Conservation (phyloP, 2,797 vertebrate genomes). For the Chaetodon trifasciatus region DNA sequence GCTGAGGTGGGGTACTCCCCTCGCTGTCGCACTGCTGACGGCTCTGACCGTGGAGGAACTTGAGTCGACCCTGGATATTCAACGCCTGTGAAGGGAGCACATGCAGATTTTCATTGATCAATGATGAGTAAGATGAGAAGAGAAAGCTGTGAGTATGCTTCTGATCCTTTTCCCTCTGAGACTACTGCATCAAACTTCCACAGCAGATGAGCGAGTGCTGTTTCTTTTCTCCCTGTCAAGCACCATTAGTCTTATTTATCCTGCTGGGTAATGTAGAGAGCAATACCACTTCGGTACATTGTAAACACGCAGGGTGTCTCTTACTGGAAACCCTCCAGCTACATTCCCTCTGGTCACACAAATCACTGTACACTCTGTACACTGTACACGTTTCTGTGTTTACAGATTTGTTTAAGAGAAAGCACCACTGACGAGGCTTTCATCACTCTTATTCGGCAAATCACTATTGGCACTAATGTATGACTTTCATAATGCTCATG, state of each 20-base stretch:
- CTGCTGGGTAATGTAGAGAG: constrained; percentile 18
- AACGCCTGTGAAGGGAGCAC: constrained; percentile 79
- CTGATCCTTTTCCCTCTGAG: constrained; percentile 1
- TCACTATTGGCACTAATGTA: too few relatives aligned
- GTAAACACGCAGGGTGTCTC: constrained; percentile 25
- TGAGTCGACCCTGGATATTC: constrained; percentile 85
- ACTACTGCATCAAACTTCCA: neutral
- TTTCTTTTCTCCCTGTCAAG: constrained; percentile 32
- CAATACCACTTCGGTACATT: constrained; percentile 23
- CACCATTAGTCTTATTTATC: constrained; percentile 52
- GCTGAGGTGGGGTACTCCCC: constrained; percentile 64
- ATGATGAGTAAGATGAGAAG: neutral
- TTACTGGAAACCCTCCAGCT: constrained; percentile 10
- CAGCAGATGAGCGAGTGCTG: constrained; percentile 21
- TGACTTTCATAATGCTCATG: neutral
- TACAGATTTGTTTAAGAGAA: neutral
- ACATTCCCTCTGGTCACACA: constrained; percentile 26
- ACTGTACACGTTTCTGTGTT: neutral
- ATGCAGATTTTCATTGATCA: too few relatives aligned
- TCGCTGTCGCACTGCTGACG: constrained; percentile 42
- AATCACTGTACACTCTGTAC: neutral
- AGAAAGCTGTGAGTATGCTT: neutral
- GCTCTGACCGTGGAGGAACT: constrained; percentile 86
- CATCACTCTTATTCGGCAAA: neutral
- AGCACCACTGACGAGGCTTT: neutral